Conservation (phyloP, 2,888 invertebrate species). For the Ectemnius cavifrons region DNA sequence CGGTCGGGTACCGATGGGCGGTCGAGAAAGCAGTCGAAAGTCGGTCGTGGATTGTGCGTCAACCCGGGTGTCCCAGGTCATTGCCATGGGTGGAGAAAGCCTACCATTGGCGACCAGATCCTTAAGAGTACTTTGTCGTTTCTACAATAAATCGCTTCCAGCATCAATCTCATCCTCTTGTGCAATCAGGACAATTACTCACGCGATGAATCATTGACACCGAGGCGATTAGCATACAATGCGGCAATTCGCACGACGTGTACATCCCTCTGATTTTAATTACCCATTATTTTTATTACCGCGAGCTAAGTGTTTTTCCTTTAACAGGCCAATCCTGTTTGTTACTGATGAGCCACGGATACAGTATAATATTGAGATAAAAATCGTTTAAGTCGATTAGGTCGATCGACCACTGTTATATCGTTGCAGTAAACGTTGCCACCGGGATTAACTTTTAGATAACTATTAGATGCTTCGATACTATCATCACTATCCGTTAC, state of each 20-base stretch:
- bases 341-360: not conserved
- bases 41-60: constrained; percentile 67
- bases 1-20: constrained; percentile 29
- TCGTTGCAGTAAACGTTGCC: too few species aligned
- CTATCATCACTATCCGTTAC: too few species aligned
- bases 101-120: constrained; percentile 44
- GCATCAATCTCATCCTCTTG: too few species aligned
- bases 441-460: too few species aligned
- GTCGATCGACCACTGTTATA: too few species aligned
- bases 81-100: constrained; percentile 65
- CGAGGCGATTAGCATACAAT: too few species aligned
- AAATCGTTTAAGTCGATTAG: too few species aligned
- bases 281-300: not conserved
- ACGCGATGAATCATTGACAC: too few species aligned
- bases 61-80: constrained; percentile 58
- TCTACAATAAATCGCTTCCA: not conserved
- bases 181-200: too few species aligned
- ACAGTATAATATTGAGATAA: too few species aligned
- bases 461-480: too few species aligned
- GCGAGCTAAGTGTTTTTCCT: not conserved
- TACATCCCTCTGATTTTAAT: not conserved
- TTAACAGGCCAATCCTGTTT: not conserved
- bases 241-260: not conserved
- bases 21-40: constrained; percentile 70
- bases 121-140: constrained; percentile 30